Base-by-base conservation (phyloP, 2,888 invertebrate species). In the Alloscopus bannaensis region DNA sequence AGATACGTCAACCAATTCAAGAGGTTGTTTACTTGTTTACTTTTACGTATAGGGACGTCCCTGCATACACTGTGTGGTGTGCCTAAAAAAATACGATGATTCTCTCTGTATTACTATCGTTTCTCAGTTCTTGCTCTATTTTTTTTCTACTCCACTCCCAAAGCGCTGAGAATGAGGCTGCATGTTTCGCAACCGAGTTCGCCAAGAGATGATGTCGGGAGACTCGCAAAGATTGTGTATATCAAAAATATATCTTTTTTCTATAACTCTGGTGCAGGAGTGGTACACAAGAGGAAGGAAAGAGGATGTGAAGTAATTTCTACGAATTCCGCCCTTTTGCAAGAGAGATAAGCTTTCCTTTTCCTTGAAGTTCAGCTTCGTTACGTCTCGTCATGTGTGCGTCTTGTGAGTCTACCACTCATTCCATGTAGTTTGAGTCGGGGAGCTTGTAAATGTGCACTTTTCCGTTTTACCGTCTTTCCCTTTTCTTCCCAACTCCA, bases 231-330 rank as follows among this genome's bases (percentile, higher is more conserved):
- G n/a, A n/a, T n/a, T n/a, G n/a, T n/a, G n/a, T n/a, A n/a, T n/a
- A n/a, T n/a, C n/a, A n/a, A n/a, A n/a, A n/a, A n/a, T n/a, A n/a
- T n/a, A n/a, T n/a, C n/a, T n/a, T n/a, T n/a, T n/a, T n/a, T n/a
- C n/a, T n/a, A n/a, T n/a, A n/a, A n/a, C n/a, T n/a, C n/a, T n/a
- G n/a, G n/a, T n/a, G n/a, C n/a, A n/a, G n/a, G n/a, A n/a, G n/a
- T n/a, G n/a, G n/a, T n/a, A n/a, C n/a, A n/a, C n/a, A n/a, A n/a
- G 55, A 72, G 64, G 72, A 64, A 72, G 72, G 64, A 72, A 71
- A 59, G 52, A 71, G 71, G 71, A 71, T 71, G 71, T 64, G 36
- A 55, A 64, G 72, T 72, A 72, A 72, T 72, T 64, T 72, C 64
- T 72, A 42, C 42, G 62, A 72, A 72, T 72, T 72, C 62, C 55